Conservation (phyloP, 2,888 invertebrate genomes). For the Parascotia fuliginaria region DNA sequence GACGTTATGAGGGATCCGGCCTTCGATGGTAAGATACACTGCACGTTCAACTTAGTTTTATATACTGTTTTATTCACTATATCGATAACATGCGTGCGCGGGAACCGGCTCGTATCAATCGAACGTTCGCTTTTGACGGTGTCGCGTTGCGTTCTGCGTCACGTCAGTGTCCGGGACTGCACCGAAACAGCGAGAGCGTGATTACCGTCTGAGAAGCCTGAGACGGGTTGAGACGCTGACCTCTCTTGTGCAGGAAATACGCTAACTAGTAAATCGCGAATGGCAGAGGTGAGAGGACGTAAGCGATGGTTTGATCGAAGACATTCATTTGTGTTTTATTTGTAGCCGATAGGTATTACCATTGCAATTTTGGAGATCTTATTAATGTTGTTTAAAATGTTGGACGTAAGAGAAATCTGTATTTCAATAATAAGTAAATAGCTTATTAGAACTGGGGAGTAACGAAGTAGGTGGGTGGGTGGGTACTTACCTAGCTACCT, state of each 20-base stretch:
- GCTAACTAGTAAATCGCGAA: slow-evolving; percentile 30
- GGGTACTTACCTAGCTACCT: no score
- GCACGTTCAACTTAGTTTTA: slow-evolving; percentile 47
- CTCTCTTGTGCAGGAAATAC: slow-evolving; percentile 66
- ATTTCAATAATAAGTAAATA: no score
- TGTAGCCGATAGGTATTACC: no score
- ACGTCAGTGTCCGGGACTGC: slow-evolving; percentile 12
- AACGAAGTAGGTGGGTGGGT: no score
- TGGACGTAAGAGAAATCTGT: no score
- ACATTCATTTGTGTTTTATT: background rate
- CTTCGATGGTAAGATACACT: slow-evolving; percentile 50
- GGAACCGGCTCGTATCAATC: slow-evolving; percentile 30
- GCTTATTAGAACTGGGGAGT: no score
- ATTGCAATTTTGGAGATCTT: background rate
- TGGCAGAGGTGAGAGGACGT: slow-evolving; percentile 46
- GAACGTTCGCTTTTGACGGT: slow-evolving; percentile 53
- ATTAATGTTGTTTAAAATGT: no score
- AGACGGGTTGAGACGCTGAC: slow-evolving; percentile 55
- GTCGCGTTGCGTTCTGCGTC: slow-evolving; percentile 50
- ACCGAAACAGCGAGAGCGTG: slow-evolving; percentile 13
- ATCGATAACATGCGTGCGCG: slow-evolving; percentile 47
- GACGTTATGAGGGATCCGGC: slow-evolving; percentile 48
- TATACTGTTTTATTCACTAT: slow-evolving; percentile 54
- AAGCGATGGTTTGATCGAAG: background rate
- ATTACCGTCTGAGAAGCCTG: no score